phyloP scores from a whole-genome alignment of 2,113 vertebrate species.

The Sinocyclocheilus anshuiensis region DNA sequence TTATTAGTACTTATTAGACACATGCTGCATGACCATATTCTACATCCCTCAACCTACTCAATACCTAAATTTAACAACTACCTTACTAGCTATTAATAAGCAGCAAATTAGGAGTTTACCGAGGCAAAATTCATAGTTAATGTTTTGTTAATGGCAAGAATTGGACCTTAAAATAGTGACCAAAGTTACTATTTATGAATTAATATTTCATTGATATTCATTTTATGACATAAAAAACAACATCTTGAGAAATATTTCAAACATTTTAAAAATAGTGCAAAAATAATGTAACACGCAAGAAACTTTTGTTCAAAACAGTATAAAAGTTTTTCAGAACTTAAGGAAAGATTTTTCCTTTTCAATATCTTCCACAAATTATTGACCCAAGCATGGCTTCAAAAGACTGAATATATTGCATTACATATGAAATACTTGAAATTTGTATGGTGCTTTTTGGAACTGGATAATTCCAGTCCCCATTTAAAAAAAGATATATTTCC shows the following conservation, averaged over 20 bases:
- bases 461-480: neutral
- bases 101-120: too few species aligned
- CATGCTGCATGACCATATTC: too few species aligned
- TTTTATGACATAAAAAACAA: neutral
- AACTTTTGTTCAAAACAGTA: neutral
- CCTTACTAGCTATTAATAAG: too few species aligned
- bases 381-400: neutral
- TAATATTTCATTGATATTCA: neutral
- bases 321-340: neutral
- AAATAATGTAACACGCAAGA: neutral
- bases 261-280: too few species aligned
- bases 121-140: too few species aligned
- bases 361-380: neutral
- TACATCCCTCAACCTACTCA: too few species aligned
- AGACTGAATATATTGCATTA: neutral
- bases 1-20: too few species aligned
- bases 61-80: too few species aligned
- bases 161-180: too few species aligned
- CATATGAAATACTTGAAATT: neutral
- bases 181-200: neutral
- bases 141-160: too few species aligned
- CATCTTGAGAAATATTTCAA: neutral
- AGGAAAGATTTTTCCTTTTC: neutral
- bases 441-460: neutral
- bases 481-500: neutral